Evolutionary conservation across 2,113 vertebrate species (phyloP), one percentile per base, ranked within the genome.

Genomic region (Phaethon lepturus): DNA sequence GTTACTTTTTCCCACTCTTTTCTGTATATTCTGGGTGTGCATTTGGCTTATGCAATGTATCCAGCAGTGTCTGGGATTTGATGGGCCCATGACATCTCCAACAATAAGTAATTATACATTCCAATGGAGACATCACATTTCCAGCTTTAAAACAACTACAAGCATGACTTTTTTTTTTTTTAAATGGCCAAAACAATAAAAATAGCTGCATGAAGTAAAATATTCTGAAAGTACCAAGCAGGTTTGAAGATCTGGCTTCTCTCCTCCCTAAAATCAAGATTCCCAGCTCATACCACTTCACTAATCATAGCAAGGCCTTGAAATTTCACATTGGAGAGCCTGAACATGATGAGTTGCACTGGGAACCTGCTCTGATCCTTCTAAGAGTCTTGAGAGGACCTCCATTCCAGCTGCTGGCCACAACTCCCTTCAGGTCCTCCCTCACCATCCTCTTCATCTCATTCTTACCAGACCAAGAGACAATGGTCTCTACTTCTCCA

Each of bases 401-500:
- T 86, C 22, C 29, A 25, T 92, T 66, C 31, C 59, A 71, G 12
- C 52, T 42, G 17, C 60, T 35, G 69, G 26, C 31, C 76, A 59
- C 52, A 71, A 9, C 10, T 76, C 24, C 44, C 42, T 52, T 52
- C 78, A 52, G 14, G 18, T 56, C 58, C 42, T 90, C n/a, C 18
- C 59, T 88, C 29, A 50, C 35, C 44, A 28, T 60, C 62, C 35
- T 80, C 31, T 85, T 71, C 22, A 62, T 60, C 44, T 45, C 49
- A 13, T 33, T 60, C 73, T 78, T 56, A 45, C 18, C 44, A 52
- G 29, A 20, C 33, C 49, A 64, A 58, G 53, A 82, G 47, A 67
- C 25, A 50, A 23, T 0, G 0, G 3, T 72, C 19, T 63, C 56
- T 38, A 42, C 29, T 89, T 77, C 33, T 45, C 42, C 0, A 0